Evolutionary conservation across 2,113 vertebrate genomes (phyloP).

Genomic region (Pseudopipra pipra): DNA sequence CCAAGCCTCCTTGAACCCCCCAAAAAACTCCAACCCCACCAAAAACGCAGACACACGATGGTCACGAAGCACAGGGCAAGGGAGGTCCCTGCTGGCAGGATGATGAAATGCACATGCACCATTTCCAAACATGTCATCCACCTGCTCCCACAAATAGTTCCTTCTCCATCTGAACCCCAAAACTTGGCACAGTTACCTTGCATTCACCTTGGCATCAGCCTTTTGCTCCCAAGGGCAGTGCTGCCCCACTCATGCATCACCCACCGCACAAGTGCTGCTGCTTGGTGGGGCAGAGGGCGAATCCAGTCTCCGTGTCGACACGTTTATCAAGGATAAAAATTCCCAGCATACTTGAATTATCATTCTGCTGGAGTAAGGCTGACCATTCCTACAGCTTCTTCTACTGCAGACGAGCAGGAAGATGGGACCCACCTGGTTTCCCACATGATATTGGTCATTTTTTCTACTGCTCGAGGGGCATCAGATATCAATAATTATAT

Average conservation of each 20-base stretch:
- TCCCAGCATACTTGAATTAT: neutral
- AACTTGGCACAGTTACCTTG: rapidly evolving
- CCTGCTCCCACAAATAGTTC: rapidly evolving
- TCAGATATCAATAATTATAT: rapidly evolving
- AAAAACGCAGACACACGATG: rapidly evolving
- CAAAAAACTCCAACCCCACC: too few relatives aligned
- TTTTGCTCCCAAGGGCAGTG: neutral
- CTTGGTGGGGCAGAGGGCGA: too few relatives aligned
- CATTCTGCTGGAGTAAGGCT: neutral
- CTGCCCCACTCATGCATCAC: neutral
- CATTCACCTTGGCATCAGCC: neutral
- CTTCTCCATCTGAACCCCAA: neutral
- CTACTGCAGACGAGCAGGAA: neutral
- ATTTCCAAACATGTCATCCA: neutral
- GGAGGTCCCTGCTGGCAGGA: conserved; percentile 33
- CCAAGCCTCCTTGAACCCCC: rapidly evolving
- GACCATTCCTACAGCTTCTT: neutral
- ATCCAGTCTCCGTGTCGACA: neutral
- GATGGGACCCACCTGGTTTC: neutral
- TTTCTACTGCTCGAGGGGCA: neutral
- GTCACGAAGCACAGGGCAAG: neutral
- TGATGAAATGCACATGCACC: neutral
- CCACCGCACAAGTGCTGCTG: neutral
- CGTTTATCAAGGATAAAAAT: neutral
- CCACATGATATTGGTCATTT: neutral